phyloP scores from a whole-genome alignment of 2,113 vertebrate genomes.

The Trinectes maculatus region DNA sequence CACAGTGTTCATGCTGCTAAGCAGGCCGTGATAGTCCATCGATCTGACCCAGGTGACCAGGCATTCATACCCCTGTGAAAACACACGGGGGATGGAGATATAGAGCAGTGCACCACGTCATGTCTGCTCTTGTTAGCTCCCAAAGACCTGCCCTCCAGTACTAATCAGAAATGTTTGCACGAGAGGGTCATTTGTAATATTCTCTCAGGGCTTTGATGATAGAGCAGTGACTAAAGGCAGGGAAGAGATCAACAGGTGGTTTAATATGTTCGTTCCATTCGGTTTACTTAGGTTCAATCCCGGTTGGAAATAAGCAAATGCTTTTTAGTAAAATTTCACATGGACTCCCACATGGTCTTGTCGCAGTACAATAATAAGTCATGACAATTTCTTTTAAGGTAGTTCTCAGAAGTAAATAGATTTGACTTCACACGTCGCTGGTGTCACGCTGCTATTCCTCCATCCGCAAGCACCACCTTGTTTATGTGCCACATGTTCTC shows the following conservation, averaged over 20 bases:
- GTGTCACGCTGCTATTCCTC: too few relatives aligned
- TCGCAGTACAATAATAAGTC: too few relatives aligned
- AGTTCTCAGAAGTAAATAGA: too few relatives aligned
- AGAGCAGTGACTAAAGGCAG: constrained; percentile 54
- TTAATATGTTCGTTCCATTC: constrained; percentile 31
- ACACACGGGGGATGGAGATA: constrained; percentile 46
- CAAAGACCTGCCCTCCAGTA: constrained; percentile 51
- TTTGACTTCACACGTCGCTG: too few relatives aligned
- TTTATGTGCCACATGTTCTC: too few relatives aligned
- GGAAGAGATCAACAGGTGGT: constrained; percentile 36
- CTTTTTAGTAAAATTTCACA: too few relatives aligned
- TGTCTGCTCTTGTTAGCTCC: constrained; percentile 73
- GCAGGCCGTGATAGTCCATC: constrained; percentile 28
- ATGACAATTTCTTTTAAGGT: too few relatives aligned
- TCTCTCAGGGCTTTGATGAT: constrained; percentile 55
- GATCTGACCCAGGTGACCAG: constrained; percentile 51
- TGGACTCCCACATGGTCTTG: too few relatives aligned
- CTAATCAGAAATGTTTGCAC: constrained; percentile 68
- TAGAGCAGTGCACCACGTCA: constrained; percentile 48
- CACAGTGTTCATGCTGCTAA: constrained; percentile 29
- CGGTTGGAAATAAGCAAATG: constrained; percentile 4
- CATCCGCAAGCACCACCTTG: too few relatives aligned
- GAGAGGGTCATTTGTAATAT: constrained; percentile 73
- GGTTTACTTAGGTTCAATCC: constrained; percentile 21
- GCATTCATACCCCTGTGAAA: constrained; percentile 58